Evolutionary conservation across 2,888 invertebrate genomes (phyloP), one percentile per base, ranked within the genome.

Genomic region (Melanostoma mellinum): DNA sequence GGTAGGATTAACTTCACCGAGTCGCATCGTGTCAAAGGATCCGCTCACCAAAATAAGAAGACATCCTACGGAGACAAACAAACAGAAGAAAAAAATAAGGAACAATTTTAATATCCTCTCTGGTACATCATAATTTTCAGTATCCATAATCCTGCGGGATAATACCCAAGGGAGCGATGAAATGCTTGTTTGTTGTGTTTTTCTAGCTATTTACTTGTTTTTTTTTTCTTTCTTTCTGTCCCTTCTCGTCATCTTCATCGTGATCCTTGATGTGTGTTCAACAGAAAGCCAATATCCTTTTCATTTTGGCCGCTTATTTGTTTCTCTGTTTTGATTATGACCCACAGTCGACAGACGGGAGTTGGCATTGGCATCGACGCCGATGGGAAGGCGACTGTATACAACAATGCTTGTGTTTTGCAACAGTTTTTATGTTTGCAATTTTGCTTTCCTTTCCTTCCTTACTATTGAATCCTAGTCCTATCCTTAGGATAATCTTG

Each of bases 61-160:
- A 72, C 36, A 35, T n/a, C 42, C 36, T 52, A 9, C 38, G 6
- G 46, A 30, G 1, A 30, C 20, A 30, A 33, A 65, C 52, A 32
- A 36, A 67, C 3, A 72, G 10, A 55, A 72, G 10, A 55, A 50
- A 35, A 65, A 32, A 20, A 4, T 30, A 46, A 32, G 56, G 40
- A 74, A 63, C 63, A 63, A 20, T 71, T 84, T 76, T 84, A 84
- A 84, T 84, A 84, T 84, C 84, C 78, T 78, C 74, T 67, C 46
- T 61, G 63, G 63, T 63, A 79, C 78, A 84, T 84, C 74, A 84
- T 84, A 84, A 84, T 84, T 84, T 75, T 74, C 40, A 74, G 67
- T 75, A 79, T 71, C 84, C 84, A 67, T 84, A 84, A 84, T 84
- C 84, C 84, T 78, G 84, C 71, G 74, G 84, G 78, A 79, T 82